Evolutionary conservation across 2,113 vertebrate species (phyloP), one percentile per base, ranked within the genome.

Genomic region (Nycticebus coucang): DNA sequence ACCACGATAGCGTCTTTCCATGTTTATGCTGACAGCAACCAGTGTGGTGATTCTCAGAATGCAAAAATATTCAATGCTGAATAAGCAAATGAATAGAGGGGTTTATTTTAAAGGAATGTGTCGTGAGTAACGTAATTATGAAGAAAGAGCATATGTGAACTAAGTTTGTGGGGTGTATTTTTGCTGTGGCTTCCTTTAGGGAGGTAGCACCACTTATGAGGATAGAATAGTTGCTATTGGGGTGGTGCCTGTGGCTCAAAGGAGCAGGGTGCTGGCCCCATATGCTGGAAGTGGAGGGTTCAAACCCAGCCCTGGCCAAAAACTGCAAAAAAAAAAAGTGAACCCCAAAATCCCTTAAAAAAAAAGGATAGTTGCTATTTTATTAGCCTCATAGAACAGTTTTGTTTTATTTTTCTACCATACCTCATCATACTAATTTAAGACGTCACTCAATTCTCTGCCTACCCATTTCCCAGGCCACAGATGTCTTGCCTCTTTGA

Each of bases 351-450:
- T 41, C 41, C 41, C 41, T 41, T 41, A 41, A 41, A 81, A 80
- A 94, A 68, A 18, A n/a, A 72, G 24, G 19, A 53, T 15, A 62
- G 4, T 17, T 5, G 21, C 21, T 33, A 41, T 41, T 41, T 41
- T 41, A 41, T 41, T 41, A 41, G 41, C 41, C 41, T 41, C 41
- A 41, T 41, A 41, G 41, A 41, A 41, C 41, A 41, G 41, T 41
- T 41, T 37, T 22, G 1, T 1, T 90, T 1, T 71, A 21, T 53
- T 50, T 79, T 7, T n/a, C 15, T 18, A 37, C 3, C 0, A 77
- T n/a, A 78, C 72, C n/a, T 66, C 55, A 87, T 57, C 35, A 4
- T 57, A 87, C 35, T 71, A 96, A 53, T 72, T 92, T 26, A 93
- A 87, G 33, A 66, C n/a, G 33, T 33, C 18, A 50, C 8, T 57